A percentile compares a stretch with the other conserved stretches of the same genome.
Conservation (phyloP, 2,888 invertebrate species). For the Asteroscopus sphinx region DNA sequence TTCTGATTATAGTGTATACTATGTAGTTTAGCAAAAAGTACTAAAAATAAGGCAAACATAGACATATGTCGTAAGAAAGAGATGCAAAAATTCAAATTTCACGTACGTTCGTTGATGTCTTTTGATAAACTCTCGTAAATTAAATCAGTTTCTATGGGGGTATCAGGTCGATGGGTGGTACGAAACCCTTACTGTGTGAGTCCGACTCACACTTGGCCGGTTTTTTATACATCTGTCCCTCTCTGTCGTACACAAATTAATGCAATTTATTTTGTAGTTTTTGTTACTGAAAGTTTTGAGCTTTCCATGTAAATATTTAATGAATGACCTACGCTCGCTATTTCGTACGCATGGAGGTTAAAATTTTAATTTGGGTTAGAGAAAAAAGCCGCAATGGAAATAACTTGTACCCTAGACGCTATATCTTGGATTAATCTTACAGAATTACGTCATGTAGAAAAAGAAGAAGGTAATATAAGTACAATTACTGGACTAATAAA, state of each 20-base stretch:
- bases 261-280: constrained; percentile 30
- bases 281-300: constrained; percentile 29
- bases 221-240: constrained; percentile 9
- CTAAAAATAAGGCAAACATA: too few relatives aligned
- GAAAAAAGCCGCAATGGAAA: neutral
- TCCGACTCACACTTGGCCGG: too few relatives aligned
- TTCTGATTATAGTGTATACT: too few relatives aligned
- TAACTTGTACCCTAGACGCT: neutral
- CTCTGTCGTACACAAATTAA: constrained; percentile 17
- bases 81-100: too few relatives aligned
- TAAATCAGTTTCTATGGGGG: too few relatives aligned
- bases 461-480: constrained; percentile 8
- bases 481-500: constrained; percentile 31
- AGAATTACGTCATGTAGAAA: constrained; percentile 12
- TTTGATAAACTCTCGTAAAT: too few relatives aligned
- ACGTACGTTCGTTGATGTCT: too few relatives aligned
- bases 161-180: too few relatives aligned
- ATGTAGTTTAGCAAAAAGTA: too few relatives aligned
- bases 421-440: constrained; percentile 18
- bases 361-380: constrained; percentile 1
- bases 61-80: too few relatives aligned
- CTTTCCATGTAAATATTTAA: constrained; percentile 21
- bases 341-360: neutral
- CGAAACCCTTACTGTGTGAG: too few relatives aligned
- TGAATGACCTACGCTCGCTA: constrained; percentile 1